Percentiles rank a stretch among this genome's conserved stretches.
Conservation (phyloP, 2,888 invertebrate genomes). For the Drosophila sordidapex region DNA sequence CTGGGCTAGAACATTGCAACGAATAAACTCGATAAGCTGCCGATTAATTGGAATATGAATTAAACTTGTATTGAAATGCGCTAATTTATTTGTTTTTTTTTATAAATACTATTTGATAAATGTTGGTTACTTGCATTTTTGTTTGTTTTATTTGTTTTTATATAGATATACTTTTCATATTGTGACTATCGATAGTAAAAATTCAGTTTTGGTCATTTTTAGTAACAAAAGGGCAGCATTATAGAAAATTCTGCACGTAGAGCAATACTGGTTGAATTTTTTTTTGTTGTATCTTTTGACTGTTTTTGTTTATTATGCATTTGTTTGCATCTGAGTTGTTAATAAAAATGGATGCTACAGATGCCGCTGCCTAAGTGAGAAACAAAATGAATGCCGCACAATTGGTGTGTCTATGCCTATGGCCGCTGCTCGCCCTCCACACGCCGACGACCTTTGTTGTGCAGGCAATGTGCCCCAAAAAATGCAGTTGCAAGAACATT, state of each 20-base stretch:
- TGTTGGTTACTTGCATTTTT: neutral
- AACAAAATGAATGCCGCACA: slow-evolving; percentile 50
- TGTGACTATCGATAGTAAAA: slow-evolving; percentile 2
- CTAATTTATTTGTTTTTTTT: neutral
- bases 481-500: slow-evolving; percentile 80
- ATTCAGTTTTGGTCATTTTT: slow-evolving; percentile 27
- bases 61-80: neutral
- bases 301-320: slow-evolving; percentile 72
- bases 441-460: slow-evolving; percentile 45
- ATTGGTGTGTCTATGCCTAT: slow-evolving; percentile 38
- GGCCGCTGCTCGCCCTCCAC: slow-evolving; percentile 35
- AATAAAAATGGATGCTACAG: slow-evolving; percentile 59
- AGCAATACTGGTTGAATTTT: slow-evolving; percentile 60
- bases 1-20: neutral
- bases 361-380: slow-evolving; percentile 45
- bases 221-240: slow-evolving; percentile 28
- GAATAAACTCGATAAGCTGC: neutral
- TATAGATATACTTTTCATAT: neutral
- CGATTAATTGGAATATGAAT: neutral
- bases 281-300: slow-evolving; percentile 68
- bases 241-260: slow-evolving; percentile 46
- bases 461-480: slow-evolving; percentile 76
- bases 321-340: slow-evolving; percentile 46
- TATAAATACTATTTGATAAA: too few relatives aligned
- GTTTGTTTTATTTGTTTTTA: neutral